phyloP scores from a whole-genome alignment of 2,113 vertebrate genomes.

The Seriola quinqueradiata region DNA sequence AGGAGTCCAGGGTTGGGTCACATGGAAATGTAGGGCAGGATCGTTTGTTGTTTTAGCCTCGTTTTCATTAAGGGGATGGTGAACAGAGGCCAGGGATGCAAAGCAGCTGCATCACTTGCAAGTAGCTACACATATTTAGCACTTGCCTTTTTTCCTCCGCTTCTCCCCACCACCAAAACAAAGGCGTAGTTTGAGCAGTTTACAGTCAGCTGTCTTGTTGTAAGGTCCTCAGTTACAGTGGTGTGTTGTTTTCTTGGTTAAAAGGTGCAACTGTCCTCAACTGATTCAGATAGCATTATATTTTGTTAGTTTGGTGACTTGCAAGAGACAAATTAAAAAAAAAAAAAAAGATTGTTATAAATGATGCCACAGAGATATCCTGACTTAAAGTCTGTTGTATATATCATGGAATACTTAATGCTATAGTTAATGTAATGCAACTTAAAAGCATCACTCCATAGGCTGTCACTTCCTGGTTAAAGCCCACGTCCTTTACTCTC shows the following conservation, averaged over 20 bases:
- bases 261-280: too few relatives aligned
- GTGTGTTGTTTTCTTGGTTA: not conserved
- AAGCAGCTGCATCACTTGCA: not conserved
- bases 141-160: not conserved
- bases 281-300: too few relatives aligned
- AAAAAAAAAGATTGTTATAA: not conserved
- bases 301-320: not conserved
- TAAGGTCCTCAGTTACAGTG: not conserved
- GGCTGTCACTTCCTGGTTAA: not conserved
- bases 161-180: not conserved
- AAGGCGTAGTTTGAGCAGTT: not conserved
- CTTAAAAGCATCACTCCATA: not conserved
- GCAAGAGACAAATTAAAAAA: not conserved
- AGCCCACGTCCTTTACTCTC: not conserved
- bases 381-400: not conserved
- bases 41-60: not conserved
- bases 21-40: not conserved
- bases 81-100: not conserved
- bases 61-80: conserved; percentile 1
- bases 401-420: not conserved
- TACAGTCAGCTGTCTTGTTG: not conserved
- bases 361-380: not conserved
- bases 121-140: not conserved
- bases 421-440: not conserved
- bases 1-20: conserved; percentile 8